These are phyloP conservation scores for Neosilurus hyrtlii DNA, from an alignment of 2,797 vertebrate genomes.

Conservation along the genomic window DNA sequence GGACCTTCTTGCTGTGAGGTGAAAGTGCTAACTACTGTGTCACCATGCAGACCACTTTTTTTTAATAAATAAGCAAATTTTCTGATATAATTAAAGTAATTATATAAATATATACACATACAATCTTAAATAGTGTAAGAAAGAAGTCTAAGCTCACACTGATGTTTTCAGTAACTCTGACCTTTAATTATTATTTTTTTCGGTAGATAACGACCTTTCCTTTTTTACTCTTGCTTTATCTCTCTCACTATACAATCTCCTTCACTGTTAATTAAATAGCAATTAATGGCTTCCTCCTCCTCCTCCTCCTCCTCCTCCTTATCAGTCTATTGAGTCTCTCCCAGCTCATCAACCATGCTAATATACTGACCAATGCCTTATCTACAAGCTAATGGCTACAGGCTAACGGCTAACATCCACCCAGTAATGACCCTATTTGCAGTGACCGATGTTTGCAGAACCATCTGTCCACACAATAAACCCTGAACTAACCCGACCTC, in stretches of 20 bases:
- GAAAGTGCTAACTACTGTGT: no score
- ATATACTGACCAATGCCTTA: constrained; percentile 54
- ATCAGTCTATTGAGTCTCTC: constrained; percentile 53
- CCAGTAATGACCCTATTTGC: constrained; percentile 31
- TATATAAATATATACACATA: no score
- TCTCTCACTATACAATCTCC: constrained; percentile 39
- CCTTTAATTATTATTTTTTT: constrained; percentile 30
- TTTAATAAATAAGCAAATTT: no score
- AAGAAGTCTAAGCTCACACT: neutral
- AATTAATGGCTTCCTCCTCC: constrained; percentile 48
- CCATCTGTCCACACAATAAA: neutral
- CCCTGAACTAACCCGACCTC: neutral
- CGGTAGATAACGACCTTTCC: constrained; percentile 40
- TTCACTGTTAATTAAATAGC: constrained; percentile 59
- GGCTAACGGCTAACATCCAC: constrained; percentile 49
- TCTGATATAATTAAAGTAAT: no score
- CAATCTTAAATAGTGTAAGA: neutral
- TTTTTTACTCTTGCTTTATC: constrained; percentile 54
- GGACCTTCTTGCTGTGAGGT: no score
- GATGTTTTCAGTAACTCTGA: neutral
- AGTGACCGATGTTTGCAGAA: neutral
- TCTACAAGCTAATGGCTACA: constrained; percentile 49
- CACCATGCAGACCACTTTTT: no score
- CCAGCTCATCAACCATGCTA: constrained; percentile 57
- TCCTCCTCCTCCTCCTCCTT: no score